Evolutionary conservation across 2,797 vertebrate species (phyloP).

Genomic region (Holocentrus rufus): DNA sequence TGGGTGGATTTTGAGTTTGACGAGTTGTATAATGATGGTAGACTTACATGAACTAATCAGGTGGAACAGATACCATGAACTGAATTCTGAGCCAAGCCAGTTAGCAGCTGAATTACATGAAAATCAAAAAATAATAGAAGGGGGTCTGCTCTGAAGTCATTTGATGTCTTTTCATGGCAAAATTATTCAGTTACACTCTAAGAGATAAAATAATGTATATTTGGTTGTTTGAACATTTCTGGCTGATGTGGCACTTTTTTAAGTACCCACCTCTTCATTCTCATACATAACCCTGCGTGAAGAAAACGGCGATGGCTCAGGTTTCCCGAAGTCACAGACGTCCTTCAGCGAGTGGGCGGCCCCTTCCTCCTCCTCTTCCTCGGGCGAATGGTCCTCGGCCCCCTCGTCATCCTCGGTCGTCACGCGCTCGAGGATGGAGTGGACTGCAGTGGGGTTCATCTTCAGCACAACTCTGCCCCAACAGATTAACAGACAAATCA

Average conservation of each 20-base stretch:
- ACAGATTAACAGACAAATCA: constrained; percentile 8
- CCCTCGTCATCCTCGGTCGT: constrained; percentile 91
- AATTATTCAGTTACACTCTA: background rate
- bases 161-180: background rate
- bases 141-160: background rate
- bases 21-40: too few species aligned
- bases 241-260: background rate
- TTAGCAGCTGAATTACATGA: background rate
- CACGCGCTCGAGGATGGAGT: constrained; percentile 95
- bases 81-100: background rate
- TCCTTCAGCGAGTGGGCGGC: constrained; percentile 97
- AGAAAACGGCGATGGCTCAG: constrained; percentile 96
- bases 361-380: constrained; percentile 95
- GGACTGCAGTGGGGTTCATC: constrained; percentile 93
- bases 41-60: too few species aligned
- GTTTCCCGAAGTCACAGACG: constrained; percentile 95
- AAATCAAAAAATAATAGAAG: background rate
- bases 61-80: background rate
- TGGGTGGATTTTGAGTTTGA: background rate
- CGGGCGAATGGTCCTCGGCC: constrained; percentile 88
- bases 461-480: constrained; percentile 90
- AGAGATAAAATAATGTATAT: background rate
- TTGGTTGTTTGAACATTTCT: background rate
- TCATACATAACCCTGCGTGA: constrained; percentile 99
- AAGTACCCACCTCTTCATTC: constrained; percentile 91